Evolutionary conservation across 2,113 vertebrate species (phyloP).

Genomic region (Mus pahari): DNA sequence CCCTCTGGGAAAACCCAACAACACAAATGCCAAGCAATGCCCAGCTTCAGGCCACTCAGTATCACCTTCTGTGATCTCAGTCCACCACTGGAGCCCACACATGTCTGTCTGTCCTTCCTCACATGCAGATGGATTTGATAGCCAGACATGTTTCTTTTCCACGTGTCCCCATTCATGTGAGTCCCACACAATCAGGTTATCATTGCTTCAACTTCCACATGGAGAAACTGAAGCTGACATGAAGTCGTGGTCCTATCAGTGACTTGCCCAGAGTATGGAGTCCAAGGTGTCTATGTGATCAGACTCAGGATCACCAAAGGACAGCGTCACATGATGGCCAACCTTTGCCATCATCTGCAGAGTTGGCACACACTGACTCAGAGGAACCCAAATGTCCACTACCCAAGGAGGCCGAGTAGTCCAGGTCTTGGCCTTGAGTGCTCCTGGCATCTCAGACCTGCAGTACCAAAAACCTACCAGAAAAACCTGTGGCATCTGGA

Average conservation of each 20-base stretch:
- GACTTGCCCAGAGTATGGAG: not conserved
- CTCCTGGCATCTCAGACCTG: accelerated
- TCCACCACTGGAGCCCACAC: not conserved
- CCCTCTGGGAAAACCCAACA: not conserved
- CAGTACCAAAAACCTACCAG: accelerated
- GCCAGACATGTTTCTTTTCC: not conserved
- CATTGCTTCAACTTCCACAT: not conserved
- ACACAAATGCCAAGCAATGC: not conserved
- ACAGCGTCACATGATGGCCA: accelerated
- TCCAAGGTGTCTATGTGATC: not conserved
- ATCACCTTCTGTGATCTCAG: accelerated
- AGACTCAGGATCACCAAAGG: not conserved
- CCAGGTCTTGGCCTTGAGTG: not conserved
- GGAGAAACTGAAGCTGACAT: not conserved
- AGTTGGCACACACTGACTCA: not conserved
- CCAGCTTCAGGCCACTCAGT: not conserved
- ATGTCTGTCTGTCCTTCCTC: not conserved
- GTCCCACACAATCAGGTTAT: not conserved
- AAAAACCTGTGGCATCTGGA: not conserved
- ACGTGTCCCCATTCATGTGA: accelerated
- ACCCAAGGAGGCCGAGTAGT: accelerated
- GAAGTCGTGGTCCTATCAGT: too few relatives aligned
- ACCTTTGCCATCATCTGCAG: not conserved
- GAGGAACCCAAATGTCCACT: not conserved
- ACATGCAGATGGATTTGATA: accelerated